Evolutionary conservation across 2,888 invertebrate species (phyloP), one percentile per base, ranked within the genome.

Genomic region (Erynnis tages): DNA sequence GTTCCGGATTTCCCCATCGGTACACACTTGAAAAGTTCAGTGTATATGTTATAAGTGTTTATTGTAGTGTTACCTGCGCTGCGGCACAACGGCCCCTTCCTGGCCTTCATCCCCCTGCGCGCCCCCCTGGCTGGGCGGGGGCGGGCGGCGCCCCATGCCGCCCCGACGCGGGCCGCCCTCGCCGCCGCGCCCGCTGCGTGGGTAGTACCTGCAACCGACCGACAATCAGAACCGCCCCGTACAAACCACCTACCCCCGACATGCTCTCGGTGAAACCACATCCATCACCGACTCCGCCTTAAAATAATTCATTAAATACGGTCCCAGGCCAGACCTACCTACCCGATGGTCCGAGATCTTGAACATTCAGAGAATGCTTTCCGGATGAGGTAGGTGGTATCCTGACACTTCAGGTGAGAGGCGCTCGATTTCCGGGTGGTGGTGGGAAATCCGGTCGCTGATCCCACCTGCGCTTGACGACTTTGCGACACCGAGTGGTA

Each of bases 161-260:
- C 66, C 90, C 69, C 91, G 89, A 63, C 93, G 92, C 74, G 92
- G 92, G 82, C 87, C 86, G 68, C 84, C 89, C 71, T 85, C 88
- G 73, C 86, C 90, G 65, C 88, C 90, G 67, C 90, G 87, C 68
- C 88, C 89, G 73, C 82, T 76, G 75, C 83, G 87, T 72, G 89
- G 85, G 60, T 86, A 89, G 71, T 85, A 90, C 68, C 86, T 86
- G 63, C n/a, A 62, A 27, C 14, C 37, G n/a, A 47, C 35, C 7
- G 17, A 25, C 1, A 6, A 2, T 46, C 14, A 45, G 11, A 6
- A 21, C 44, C 19, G 1, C 4, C 27, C 10, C 27, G 4, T 2
- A n/a, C 8, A 3, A 2, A 3, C 2, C 5, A n/a, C 6, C n/a
- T 27, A 27, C 27, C 35, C 32, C 35, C 27, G 35, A 35, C 46